Evolutionary conservation across 1,140 invertebrate genomes (phyloP).

Genomic region (Neodiprion pinetum): DNA sequence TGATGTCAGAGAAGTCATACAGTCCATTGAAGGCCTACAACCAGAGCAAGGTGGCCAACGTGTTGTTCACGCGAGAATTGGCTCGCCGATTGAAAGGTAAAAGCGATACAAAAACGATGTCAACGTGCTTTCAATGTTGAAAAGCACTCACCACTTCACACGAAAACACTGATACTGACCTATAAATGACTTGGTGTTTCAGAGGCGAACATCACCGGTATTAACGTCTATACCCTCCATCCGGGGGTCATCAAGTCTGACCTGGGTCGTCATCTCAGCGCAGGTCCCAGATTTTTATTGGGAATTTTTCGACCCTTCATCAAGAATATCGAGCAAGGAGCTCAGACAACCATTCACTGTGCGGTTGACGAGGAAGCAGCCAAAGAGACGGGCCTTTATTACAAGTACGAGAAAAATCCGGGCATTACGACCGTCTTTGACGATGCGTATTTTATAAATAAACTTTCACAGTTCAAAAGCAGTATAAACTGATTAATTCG

Average conservation of each 20-base stretch:
- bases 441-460: too few relatives aligned
- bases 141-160: neutral
- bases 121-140: neutral
- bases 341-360: conserved; percentile 82
- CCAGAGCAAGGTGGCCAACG: conserved; percentile 79
- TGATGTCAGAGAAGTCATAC: conserved; percentile 72
- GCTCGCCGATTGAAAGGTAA: conserved; percentile 65
- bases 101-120: conserved; percentile 2
- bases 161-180: neutral
- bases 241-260: conserved; percentile 79
- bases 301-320: conserved; percentile 54
- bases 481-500: too few relatives aligned
- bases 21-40: conserved; percentile 67
- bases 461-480: too few relatives aligned
- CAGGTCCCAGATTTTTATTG: conserved; percentile 48
- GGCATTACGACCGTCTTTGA: too few relatives aligned
- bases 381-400: conserved; percentile 70
- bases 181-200: conserved; percentile 21
- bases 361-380: conserved; percentile 73
- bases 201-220: conserved; percentile 59
- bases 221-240: conserved; percentile 75
- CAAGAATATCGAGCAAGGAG: conserved; percentile 73
- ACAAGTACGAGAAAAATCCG: conserved; percentile 59
- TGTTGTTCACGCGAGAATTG: conserved; percentile 75
- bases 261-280: conserved; percentile 72